Evolutionary conservation across 2,888 invertebrate species (phyloP), one percentile per base, ranked within the genome.

Genomic region (Quadriops clusia): DNA sequence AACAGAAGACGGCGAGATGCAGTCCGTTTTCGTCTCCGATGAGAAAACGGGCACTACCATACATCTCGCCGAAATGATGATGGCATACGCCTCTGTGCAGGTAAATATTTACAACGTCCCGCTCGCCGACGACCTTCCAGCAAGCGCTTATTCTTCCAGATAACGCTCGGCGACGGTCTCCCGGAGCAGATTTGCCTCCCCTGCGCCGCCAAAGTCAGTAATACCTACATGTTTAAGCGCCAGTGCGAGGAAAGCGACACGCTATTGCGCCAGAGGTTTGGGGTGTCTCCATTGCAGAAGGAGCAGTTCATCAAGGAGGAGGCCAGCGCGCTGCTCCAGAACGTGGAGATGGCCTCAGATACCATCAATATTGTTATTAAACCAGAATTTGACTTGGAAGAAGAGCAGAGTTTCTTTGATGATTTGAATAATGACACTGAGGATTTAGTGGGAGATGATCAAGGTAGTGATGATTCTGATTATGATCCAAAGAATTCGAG

Each of bases 161-260:
- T 64, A 32, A 53, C 55, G 9, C 38, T 54, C 10, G 64, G 64
- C 20, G 75, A 77, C 56, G 68, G 68, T 20, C 50, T 77, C 31
- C 74, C 76, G 1, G 69, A 73, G 45, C 63, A 63, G 30, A 58
- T 77, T 26, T 77, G 77, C 45, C 44, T 56, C 37, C 54, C 60
- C 5, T 77, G 77, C 50, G 60, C 64, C 1, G 58, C 59, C 34
- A 56, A 61, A 30, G 56, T 72, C 9, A 55, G 68, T 32, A 54
- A 63, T 5, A 54, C 68, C 6, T 69, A 69, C 45, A 47, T 57
- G 23, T 68, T 68, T 42, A 66, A 66, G 42, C 46, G 55, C 32
- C 55, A 61, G 44, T 66, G 65, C 37, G 61, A 66, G 38, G 53
- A 54, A 27, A 61, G 63, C 3, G 65, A 68, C 43, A 46, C 41